Evolutionary conservation across 2,888 invertebrate species (phyloP).

Genomic region (Leptothorax acervorum): DNA sequence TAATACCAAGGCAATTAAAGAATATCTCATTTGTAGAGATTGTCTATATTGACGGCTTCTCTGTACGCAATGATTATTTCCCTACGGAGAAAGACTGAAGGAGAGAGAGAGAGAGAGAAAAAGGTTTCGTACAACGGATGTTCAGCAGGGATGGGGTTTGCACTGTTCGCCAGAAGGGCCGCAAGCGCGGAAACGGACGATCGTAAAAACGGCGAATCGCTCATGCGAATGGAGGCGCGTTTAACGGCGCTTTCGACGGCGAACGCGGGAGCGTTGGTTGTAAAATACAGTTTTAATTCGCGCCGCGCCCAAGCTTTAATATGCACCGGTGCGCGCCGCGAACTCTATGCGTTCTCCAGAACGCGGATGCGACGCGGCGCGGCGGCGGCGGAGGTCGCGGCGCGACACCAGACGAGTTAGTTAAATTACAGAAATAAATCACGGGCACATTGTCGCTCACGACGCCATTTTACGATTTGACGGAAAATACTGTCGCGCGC

Average conservation of each 20-base stretch:
- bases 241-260: constrained; percentile 30
- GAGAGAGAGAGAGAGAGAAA: neutral
- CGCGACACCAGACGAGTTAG: constrained; percentile 64
- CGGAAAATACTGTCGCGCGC: constrained; percentile 63
- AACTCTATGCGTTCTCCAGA: constrained; percentile 40
- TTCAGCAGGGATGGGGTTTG: neutral
- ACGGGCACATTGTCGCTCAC: constrained; percentile 73
- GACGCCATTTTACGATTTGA: constrained; percentile 70
- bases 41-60: neutral
- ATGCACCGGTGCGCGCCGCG: constrained; percentile 60
- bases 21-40: constrained; percentile 8
- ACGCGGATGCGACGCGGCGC: constrained; percentile 16
- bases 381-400: constrained; percentile 20
- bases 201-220: constrained; percentile 23
- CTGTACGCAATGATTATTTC: constrained; percentile 1
- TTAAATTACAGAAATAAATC: constrained; percentile 79
- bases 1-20: constrained; percentile 7
- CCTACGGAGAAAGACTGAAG: neutral
- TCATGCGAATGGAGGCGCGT: constrained; percentile 14
- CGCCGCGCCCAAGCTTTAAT: constrained; percentile 68
- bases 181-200: neutral
- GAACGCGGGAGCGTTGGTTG: constrained; percentile 37
- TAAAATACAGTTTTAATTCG: constrained; percentile 78
- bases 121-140: neutral
- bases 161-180: neutral